These are phyloP conservation scores for Beaufortia kweichowensis DNA, from an alignment of 2,113 vertebrate genomes.

Conservation along the genomic window DNA sequence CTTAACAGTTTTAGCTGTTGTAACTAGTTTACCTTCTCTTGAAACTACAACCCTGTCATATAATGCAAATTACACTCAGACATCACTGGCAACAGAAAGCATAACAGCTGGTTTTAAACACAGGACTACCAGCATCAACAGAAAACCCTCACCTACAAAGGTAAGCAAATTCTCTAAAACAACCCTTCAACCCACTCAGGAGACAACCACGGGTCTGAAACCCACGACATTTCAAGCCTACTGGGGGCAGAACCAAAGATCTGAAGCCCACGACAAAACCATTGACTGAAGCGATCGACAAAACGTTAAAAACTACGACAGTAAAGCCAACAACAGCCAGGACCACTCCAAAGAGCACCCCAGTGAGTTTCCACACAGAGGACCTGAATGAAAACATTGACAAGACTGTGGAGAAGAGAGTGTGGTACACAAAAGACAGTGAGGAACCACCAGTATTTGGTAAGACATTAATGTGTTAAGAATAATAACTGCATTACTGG, in stretches of 20 bases:
- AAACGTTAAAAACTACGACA: constrained; percentile 8
- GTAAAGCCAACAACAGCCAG: constrained; percentile 18
- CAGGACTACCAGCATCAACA: background rate
- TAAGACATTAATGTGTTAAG: constrained; percentile 43
- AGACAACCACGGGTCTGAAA: constrained; percentile 1
- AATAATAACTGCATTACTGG: no score
- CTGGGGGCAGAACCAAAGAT: background rate
- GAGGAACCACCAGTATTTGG: constrained; percentile 59
- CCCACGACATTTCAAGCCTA: background rate
- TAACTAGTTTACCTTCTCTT: background rate
- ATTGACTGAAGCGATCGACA: background rate
- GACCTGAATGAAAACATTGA: constrained; percentile 41
- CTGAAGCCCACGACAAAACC: background rate
- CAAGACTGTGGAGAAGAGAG: constrained; percentile 36
- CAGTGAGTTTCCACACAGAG: constrained; percentile 30
- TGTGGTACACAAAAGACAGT: constrained; percentile 23
- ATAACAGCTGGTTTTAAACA: background rate
- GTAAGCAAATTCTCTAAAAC: constrained; percentile 3
- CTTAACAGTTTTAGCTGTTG: constrained; percentile 22
- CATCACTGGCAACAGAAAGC: background rate
- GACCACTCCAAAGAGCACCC: background rate
- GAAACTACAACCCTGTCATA: background rate
- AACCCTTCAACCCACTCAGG: background rate
- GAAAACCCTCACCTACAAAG: constrained; percentile 30
- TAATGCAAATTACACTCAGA: constrained; percentile 4